These are phyloP conservation scores for Belgica antarctica DNA, from an alignment of 2,888 invertebrate species.

Conservation along the genomic window DNA sequence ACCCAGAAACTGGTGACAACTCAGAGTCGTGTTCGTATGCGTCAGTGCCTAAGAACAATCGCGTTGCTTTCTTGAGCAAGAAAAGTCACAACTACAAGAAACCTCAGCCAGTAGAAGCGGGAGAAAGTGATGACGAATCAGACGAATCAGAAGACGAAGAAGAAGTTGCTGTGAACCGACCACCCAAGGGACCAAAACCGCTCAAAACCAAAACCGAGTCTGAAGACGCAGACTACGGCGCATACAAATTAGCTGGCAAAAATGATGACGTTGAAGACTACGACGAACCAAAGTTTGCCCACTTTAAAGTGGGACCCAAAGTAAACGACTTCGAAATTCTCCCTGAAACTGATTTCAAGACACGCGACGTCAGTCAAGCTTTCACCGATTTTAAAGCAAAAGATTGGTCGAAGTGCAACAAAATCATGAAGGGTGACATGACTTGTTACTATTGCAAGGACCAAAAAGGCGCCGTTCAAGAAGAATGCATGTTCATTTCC, in stretches of 20 bases:
- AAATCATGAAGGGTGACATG: slow-evolving; percentile 66
- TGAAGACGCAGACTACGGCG: slow-evolving; percentile 39
- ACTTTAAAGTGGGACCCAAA: slow-evolving; percentile 9
- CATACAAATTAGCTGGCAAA: slow-evolving; percentile 24
- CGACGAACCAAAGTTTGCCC: slow-evolving; percentile 34
- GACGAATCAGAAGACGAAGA: slow-evolving; percentile 19
- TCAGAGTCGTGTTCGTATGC: slow-evolving; percentile 79
- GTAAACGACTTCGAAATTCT: slow-evolving; percentile 53
- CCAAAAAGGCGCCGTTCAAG: slow-evolving; percentile 67
- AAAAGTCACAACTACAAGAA: slow-evolving; percentile 41
- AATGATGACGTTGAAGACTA: slow-evolving; percentile 38
- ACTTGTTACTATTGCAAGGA: slow-evolving; percentile 73
- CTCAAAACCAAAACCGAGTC: slow-evolving; percentile 9
- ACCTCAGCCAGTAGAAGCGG: not conserved
- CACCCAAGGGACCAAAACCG: slow-evolving; percentile 12
- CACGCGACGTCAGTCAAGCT: slow-evolving; percentile 66
- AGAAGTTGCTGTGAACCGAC: slow-evolving; percentile 1
- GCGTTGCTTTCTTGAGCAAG: slow-evolving; percentile 61
- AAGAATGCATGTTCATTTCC: slow-evolving; percentile 76
- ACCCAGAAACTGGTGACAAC: slow-evolving; percentile 70
- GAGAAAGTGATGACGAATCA: not conserved
- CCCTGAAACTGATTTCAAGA: slow-evolving; percentile 59
- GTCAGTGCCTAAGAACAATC: slow-evolving; percentile 68
- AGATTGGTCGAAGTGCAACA: slow-evolving; percentile 70
- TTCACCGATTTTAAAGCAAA: slow-evolving; percentile 71